Percentiles rank a stretch among this genome's conserved stretches.
phyloP scores from a whole-genome alignment of 2,113 vertebrate species.

The Pipa parva region DNA sequence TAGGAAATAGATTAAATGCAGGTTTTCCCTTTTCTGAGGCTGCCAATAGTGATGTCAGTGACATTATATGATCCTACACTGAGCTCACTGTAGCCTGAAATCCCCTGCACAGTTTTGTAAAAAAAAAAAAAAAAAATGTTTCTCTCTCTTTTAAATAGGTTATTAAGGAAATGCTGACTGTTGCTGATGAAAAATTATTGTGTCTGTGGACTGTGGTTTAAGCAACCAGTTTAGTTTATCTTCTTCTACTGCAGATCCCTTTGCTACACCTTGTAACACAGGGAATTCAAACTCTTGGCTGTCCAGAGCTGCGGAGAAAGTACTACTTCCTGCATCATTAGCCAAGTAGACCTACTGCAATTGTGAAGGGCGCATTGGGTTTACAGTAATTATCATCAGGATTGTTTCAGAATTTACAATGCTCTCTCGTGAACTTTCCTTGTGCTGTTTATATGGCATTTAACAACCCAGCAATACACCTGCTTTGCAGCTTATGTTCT shows the following conservation, averaged over 20 bases:
- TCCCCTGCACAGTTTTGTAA: constrained; percentile 41
- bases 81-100: constrained; percentile 45
- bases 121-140: too few species aligned
- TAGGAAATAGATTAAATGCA: constrained; percentile 71
- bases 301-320: too few species aligned
- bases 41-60: constrained; percentile 71
- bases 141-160: constrained; percentile 46
- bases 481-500: too few species aligned
- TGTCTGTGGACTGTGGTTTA: constrained; percentile 42
- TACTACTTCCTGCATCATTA: neutral
- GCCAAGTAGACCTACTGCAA: neutral
- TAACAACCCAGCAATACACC: too few species aligned
- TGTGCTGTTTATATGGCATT: too few species aligned
- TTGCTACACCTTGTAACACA: neutral
- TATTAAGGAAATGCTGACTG: constrained; percentile 59
- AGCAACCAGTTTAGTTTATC: constrained; percentile 28
- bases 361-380: too few species aligned
- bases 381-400: too few species aligned
- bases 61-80: constrained; percentile 61
- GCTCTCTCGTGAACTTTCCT: too few species aligned
- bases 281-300: too few species aligned
- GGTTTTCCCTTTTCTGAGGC: constrained; percentile 65
- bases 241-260: neutral
- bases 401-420: too few species aligned
- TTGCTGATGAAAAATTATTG: constrained; percentile 56